Percentiles rank a stretch among this genome's conserved stretches.
These are phyloP conservation scores for Itoplectis maculator DNA, from an alignment of 2,888 invertebrate species.

Conservation along the genomic window DNA sequence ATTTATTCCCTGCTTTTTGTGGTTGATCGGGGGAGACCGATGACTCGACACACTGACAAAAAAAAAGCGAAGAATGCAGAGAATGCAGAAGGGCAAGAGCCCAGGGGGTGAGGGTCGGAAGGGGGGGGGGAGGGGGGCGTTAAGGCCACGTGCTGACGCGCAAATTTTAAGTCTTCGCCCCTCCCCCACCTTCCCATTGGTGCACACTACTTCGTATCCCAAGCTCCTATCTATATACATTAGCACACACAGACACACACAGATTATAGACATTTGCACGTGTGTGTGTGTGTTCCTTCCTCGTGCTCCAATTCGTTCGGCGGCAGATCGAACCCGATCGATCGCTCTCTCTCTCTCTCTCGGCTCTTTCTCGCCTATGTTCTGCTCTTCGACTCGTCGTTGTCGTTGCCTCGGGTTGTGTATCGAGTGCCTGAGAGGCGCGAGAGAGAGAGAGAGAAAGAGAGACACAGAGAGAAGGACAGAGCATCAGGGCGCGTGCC, in stretches of 20 bases:
- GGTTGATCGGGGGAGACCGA: background rate
- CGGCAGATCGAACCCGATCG: slow-evolving; percentile 63
- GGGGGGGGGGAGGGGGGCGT: slow-evolving; percentile 22
- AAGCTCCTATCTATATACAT: background rate
- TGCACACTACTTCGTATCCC: slow-evolving; percentile 13
- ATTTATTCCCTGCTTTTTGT: no score
- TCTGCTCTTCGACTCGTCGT: slow-evolving; percentile 21
- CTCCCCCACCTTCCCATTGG: slow-evolving; percentile 32
- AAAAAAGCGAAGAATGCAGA: slow-evolving; percentile 18
- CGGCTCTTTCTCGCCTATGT: slow-evolving; percentile 50
- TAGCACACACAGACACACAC: background rate
- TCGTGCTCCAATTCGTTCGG: slow-evolving; percentile 71
- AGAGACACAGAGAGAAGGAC: background rate
- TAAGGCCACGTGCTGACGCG: slow-evolving; percentile 65
- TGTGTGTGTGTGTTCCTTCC: slow-evolving; percentile 48
- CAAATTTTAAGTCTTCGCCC: slow-evolving; percentile 66
- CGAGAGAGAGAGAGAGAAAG: slow-evolving; percentile 4
- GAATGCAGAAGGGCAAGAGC: slow-evolving; percentile 29
- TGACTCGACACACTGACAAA: background rate
- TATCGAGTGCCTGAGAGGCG: slow-evolving; percentile 33
- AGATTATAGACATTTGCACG: slow-evolving; percentile 3
- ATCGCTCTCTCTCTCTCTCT: slow-evolving; percentile 55
- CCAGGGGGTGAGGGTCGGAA: no score
- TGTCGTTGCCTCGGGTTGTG: slow-evolving; percentile 20
- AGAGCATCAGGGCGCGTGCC: slow-evolving; percentile 56